Conservation (phyloP, 2,888 invertebrate species). For the Diarsia dahlii region DNA sequence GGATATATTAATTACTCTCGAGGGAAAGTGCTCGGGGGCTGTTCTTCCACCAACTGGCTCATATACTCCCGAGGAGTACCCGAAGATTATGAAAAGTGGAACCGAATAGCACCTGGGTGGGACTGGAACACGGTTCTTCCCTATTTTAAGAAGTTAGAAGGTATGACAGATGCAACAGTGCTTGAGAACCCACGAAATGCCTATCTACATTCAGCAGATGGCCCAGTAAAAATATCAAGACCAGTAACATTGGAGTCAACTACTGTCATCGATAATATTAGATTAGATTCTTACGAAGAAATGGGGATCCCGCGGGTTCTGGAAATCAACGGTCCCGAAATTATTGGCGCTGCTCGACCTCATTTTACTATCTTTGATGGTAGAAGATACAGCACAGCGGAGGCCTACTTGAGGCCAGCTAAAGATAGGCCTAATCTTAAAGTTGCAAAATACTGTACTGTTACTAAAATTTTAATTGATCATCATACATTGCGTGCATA, state of each 20-base stretch:
- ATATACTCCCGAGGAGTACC: conserved; percentile 77
- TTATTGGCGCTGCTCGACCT: conserved; percentile 71
- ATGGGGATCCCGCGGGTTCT: conserved; percentile 74
- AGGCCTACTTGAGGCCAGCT: conserved; percentile 77
- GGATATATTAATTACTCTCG: conserved; percentile 65
- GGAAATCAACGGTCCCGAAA: conserved; percentile 76
- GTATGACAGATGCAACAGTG: conserved; percentile 75
- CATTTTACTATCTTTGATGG: conserved; percentile 77
- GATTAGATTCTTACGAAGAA: conserved; percentile 73
- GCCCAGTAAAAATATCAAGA: conserved; percentile 76
- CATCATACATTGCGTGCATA: conserved; percentile 69
- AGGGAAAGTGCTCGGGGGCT: conserved; percentile 79
- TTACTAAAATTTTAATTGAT: conserved; percentile 79
- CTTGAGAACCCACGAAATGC: conserved; percentile 69
- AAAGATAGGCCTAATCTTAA: conserved; percentile 78
- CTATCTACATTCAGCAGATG: conserved; percentile 73
- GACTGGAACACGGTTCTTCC: conserved; percentile 74
- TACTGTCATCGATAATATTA: conserved; percentile 68
- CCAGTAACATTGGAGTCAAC: conserved; percentile 68
- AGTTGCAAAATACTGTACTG: conserved; percentile 79
- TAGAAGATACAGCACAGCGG: conserved; percentile 83
- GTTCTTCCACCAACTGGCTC: conserved; percentile 76
- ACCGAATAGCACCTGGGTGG: conserved; percentile 75
- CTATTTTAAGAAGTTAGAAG: conserved; percentile 79
- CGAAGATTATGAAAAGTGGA: conserved; percentile 77